These are phyloP conservation scores for Hepsetus odoe DNA, from an alignment of 2,113 vertebrate genomes.

Conservation along the genomic window DNA sequence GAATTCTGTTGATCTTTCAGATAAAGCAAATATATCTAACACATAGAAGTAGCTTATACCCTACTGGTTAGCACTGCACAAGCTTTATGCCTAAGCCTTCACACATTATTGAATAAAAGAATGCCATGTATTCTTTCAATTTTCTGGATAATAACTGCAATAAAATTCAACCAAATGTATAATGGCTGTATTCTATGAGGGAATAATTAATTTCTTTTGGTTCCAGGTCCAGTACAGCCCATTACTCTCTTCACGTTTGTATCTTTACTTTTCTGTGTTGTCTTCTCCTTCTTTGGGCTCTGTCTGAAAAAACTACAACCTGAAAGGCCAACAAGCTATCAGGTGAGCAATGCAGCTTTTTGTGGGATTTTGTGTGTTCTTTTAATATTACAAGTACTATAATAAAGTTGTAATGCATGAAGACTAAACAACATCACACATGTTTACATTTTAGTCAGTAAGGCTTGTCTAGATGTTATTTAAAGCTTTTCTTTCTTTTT, in stretches of 20 bases:
- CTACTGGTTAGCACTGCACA: too few relatives aligned
- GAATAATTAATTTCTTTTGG: conserved; percentile 27
- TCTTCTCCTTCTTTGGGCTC: conserved; percentile 81
- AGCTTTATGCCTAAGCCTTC: too few relatives aligned
- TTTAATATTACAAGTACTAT: not conserved
- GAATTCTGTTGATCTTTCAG: not conserved
- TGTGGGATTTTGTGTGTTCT: not conserved
- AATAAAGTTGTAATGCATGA: too few relatives aligned
- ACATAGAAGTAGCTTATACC: too few relatives aligned
- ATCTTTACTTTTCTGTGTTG: conserved; percentile 78
- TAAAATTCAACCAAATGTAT: too few relatives aligned
- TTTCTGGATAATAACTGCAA: not conserved
- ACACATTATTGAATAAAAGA: too few relatives aligned
- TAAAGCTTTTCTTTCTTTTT: not conserved
- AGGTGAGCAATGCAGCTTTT: conserved; percentile 73
- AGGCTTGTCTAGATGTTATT: too few relatives aligned
- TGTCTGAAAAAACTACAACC: conserved; percentile 85
- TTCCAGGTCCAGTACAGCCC: conserved; percentile 80
- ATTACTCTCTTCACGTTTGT: conserved; percentile 88
- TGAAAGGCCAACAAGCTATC: conserved; percentile 79
- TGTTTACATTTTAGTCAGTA: too few relatives aligned
- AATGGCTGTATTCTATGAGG: not conserved
- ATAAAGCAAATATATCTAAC: too few relatives aligned
- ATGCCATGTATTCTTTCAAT: too few relatives aligned
- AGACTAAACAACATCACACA: too few relatives aligned